Conservation (phyloP, 2,888 invertebrate species). For the Drosophila anomalipes region DNA sequence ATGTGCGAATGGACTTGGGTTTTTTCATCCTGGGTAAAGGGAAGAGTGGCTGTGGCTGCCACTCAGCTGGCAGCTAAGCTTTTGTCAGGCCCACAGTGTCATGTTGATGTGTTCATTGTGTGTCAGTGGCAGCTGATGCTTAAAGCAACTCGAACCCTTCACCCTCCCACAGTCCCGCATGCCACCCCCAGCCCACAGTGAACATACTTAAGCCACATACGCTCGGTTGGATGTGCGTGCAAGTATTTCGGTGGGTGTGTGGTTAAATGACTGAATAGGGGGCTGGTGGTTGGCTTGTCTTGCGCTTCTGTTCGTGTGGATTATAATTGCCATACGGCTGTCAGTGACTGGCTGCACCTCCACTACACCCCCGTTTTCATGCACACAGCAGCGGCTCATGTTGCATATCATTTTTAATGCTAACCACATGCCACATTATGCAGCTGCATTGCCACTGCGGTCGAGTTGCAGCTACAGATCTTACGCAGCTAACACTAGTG, state of each 20-base stretch:
- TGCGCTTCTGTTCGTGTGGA: constrained; percentile 68
- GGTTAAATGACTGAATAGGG: constrained; percentile 16
- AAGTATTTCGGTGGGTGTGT: constrained; percentile 33
- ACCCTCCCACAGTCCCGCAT: neutral
- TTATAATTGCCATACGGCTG: constrained; percentile 81
- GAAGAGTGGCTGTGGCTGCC: constrained; percentile 18
- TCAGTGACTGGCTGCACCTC: constrained; percentile 73
- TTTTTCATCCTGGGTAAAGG: constrained; percentile 4
- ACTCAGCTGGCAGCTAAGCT: constrained; percentile 70
- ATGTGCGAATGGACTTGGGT: constrained; percentile 37
- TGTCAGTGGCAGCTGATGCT: constrained; percentile 76
- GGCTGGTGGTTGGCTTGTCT: constrained; percentile 11
- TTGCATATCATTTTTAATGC: constrained; percentile 82
- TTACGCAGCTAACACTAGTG: neutral
- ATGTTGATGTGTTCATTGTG: constrained; percentile 80
- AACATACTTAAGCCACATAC: constrained; percentile 72
- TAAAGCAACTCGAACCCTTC: constrained; percentile 5
- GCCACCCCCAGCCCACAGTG: constrained; percentile 55
- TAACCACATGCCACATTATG: constrained; percentile 82
- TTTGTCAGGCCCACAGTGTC: constrained; percentile 76
- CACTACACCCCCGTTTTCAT: constrained; percentile 1
- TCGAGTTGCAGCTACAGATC: constrained; percentile 49
- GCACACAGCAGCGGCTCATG: constrained; percentile 64
- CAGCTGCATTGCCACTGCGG: constrained; percentile 77
- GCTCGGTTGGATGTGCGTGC: constrained; percentile 51